phyloP scores from a whole-genome alignment of 2,113 vertebrate species.

The Amblyornis subalaris region DNA sequence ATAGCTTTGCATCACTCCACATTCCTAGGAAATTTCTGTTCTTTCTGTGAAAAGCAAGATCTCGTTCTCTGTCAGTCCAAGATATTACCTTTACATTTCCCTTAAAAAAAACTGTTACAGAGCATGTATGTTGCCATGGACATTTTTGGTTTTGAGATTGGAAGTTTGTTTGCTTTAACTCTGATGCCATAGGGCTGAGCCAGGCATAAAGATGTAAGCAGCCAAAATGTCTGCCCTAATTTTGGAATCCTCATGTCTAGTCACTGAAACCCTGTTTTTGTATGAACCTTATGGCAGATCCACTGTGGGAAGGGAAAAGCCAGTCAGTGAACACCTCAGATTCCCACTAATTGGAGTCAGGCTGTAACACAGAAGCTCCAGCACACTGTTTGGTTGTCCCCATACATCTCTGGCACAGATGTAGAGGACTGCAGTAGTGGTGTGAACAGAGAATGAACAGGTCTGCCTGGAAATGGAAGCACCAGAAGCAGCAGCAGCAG shows the following conservation, averaged over 20 bases:
- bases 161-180: neutral
- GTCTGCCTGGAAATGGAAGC: neutral
- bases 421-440: neutral
- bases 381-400: neutral
- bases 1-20: neutral
- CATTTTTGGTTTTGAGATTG: neutral
- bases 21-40: neutral
- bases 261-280: neutral
- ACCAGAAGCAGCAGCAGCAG: neutral
- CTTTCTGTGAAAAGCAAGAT: neutral
- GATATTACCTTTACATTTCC: neutral
- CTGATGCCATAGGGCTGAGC: neutral
- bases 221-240: neutral
- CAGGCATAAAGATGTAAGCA: neutral
- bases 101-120: neutral
- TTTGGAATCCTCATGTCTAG: neutral
- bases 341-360: neutral
- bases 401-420: neutral
- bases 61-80: neutral
- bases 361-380: neutral
- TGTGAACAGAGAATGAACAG: neutral
- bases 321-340: neutral
- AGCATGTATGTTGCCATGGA: neutral
- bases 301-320: neutral
- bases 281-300: neutral